These are phyloP conservation scores for Agraylea sexmaculata DNA, from an alignment of 1,140 invertebrate species.

Conservation along the genomic window DNA sequence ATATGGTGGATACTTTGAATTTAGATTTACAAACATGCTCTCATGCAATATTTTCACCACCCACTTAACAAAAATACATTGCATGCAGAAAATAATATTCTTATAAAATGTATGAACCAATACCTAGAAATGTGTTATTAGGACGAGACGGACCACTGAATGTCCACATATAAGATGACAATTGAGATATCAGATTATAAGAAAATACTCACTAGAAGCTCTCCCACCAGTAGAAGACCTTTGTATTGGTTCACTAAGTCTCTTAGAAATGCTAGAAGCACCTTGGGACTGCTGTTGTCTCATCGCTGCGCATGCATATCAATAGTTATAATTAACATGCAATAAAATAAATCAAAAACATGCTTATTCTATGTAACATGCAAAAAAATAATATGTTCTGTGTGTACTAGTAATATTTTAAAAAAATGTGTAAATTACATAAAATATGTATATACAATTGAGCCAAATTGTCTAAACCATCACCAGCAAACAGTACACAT, in stretches of 20 bases:
- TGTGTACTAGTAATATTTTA: background rate
- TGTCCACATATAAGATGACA: too few relatives aligned
- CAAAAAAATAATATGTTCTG: constrained; percentile 1
- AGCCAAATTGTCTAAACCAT: too few relatives aligned
- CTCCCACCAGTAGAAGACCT: constrained; percentile 4
- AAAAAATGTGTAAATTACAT: background rate
- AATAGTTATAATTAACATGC: background rate
- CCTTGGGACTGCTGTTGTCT: constrained; percentile 1
- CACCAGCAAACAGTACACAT: too few relatives aligned
- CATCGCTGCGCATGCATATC: constrained; percentile 12
- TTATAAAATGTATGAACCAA: background rate
- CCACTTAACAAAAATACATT: background rate
- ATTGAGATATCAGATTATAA: background rate
- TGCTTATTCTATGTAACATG: too few relatives aligned
- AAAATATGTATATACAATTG: too few relatives aligned
- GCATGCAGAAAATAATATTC: constrained; percentile 1
- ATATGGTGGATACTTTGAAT: background rate
- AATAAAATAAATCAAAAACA: too few relatives aligned
- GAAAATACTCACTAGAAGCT: constrained; percentile 18
- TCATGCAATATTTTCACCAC: background rate
- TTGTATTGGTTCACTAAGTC: constrained; percentile 13
- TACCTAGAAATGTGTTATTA: too few relatives aligned
- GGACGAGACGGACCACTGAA: too few relatives aligned
- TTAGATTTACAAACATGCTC: background rate
- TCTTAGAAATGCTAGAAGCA: constrained; percentile 9